These are phyloP conservation scores for Melitaea cinxia DNA, from an alignment of 1,140 invertebrate genomes.

Conservation along the genomic window DNA sequence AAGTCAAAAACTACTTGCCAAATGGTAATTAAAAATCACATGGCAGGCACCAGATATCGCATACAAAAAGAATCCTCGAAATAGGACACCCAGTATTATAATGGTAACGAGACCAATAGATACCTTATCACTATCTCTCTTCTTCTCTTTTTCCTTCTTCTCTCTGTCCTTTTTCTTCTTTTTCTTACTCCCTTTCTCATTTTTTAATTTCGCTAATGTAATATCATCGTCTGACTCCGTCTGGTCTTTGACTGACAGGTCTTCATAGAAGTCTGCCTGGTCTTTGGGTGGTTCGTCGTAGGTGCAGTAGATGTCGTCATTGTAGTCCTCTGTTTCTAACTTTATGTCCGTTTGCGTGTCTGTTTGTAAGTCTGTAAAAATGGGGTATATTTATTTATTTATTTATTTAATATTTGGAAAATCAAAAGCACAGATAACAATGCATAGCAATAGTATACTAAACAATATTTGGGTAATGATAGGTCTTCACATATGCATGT, in stretches of 20 bases:
- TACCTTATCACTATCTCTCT: slow-evolving; percentile 36
- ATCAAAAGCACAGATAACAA: too few species aligned
- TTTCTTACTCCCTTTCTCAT: slow-evolving; percentile 39
- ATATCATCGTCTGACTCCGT: slow-evolving; percentile 54
- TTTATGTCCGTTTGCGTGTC: too few species aligned
- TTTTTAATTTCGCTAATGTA: slow-evolving; percentile 48
- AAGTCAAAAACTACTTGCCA: too few species aligned
- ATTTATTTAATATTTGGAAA: too few species aligned
- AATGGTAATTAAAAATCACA: too few species aligned
- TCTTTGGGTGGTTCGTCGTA: slow-evolving; percentile 3
- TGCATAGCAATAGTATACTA: too few species aligned
- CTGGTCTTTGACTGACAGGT: slow-evolving; percentile 9
- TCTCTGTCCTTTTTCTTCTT: slow-evolving; percentile 53
- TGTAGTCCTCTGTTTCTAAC: slow-evolving; percentile 3
- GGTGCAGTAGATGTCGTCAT: neutral
- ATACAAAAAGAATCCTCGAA: too few species aligned
- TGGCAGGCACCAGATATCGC: too few species aligned
- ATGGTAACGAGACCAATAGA: slow-evolving; percentile 12
- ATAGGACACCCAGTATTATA: too few species aligned
- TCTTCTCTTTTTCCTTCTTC: slow-evolving; percentile 40
- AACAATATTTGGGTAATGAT: too few species aligned
- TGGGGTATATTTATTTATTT: too few species aligned
- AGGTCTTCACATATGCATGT: too few species aligned
- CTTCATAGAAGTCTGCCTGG: slow-evolving; percentile 17
- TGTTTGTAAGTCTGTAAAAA: slow-evolving; percentile 7